These are phyloP conservation scores for Marisa cornuarietis DNA, from an alignment of 1,140 invertebrate species.

Conservation along the genomic window DNA sequence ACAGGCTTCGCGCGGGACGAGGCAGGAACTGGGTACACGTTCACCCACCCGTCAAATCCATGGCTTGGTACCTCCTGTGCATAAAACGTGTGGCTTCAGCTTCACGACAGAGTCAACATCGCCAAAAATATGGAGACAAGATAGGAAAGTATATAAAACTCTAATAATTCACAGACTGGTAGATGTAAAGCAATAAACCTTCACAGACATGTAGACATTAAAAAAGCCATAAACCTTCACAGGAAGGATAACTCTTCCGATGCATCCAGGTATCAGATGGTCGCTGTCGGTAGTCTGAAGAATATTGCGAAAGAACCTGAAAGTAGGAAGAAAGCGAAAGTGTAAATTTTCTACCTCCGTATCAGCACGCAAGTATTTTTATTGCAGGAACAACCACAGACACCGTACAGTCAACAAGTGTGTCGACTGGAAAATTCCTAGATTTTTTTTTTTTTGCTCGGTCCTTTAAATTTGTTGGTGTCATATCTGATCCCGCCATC, in stretches of 20 bases:
- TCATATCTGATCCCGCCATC: no score
- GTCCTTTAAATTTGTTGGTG: no score
- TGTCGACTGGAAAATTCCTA: no score
- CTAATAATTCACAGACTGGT: neutral
- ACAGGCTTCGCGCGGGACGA: slow-evolving; percentile 34
- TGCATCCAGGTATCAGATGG: slow-evolving; percentile 30
- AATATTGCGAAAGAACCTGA: slow-evolving; percentile 44
- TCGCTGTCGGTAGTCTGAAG: slow-evolving; percentile 40
- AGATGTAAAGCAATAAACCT: neutral
- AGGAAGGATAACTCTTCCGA: slow-evolving; percentile 41
- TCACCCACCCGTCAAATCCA: slow-evolving; percentile 47
- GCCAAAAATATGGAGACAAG: neutral
- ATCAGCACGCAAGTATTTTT: no score
- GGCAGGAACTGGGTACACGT: slow-evolving; percentile 34
- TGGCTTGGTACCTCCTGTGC: slow-evolving; percentile 44
- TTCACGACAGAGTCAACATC: neutral
- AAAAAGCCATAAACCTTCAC: slow-evolving; percentile 31
- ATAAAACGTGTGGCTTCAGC: no score
- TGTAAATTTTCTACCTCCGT: no score
- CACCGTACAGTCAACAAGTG: no score
- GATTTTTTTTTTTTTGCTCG: no score
- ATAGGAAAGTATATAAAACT: neutral
- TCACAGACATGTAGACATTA: neutral
- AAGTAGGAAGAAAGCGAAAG: neutral
- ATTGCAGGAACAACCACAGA: no score